Percentiles rank a stretch among this genome's conserved stretches.
Evolutionary conservation across 1,140 invertebrate genomes (phyloP).

Genomic region (Listronotus oregonensis): DNA sequence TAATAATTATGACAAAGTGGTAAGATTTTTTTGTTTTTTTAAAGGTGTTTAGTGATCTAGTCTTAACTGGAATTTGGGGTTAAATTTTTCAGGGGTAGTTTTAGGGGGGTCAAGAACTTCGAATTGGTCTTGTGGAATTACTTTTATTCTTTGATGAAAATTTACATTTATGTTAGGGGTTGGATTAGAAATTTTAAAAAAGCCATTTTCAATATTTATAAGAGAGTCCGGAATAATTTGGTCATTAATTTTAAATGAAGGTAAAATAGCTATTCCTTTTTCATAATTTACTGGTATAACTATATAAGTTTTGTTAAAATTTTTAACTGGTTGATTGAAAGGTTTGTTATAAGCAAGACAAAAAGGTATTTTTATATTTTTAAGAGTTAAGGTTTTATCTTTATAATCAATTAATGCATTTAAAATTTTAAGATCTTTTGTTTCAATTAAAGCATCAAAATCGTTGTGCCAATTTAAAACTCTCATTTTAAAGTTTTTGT

Average conservation of each 20-base stretch:
- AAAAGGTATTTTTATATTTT: slow-evolving; percentile 26
- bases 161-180: slow-evolving; percentile 2
- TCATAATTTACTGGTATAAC: slow-evolving; percentile 5
- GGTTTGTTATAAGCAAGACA: slow-evolving; percentile 28
- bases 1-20: slow-evolving; percentile 4
- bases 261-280: not conserved
- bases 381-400: slow-evolving; percentile 14
- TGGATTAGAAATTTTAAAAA: slow-evolving; percentile 4
- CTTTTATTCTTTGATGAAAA: slow-evolving; percentile 14
- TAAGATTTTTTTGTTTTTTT: not conserved
- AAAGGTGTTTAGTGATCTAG: not conserved
- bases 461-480: not conserved
- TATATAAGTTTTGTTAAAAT: not conserved
- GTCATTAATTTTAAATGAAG: slow-evolving; percentile 9
- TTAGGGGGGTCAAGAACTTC: not conserved
- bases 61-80: not conserved
- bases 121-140: not conserved
- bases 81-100: not conserved
- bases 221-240: slow-evolving; percentile 4
- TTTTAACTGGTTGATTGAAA: slow-evolving; percentile 3
- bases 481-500: no score
- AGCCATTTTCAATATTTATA: slow-evolving; percentile 7
- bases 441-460: slow-evolving; percentile 24
- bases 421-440: slow-evolving; percentile 7
- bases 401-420: slow-evolving; percentile 22